These are phyloP conservation scores for Clivina fossor DNA, from an alignment of 2,888 invertebrate genomes.

Conservation along the genomic window DNA sequence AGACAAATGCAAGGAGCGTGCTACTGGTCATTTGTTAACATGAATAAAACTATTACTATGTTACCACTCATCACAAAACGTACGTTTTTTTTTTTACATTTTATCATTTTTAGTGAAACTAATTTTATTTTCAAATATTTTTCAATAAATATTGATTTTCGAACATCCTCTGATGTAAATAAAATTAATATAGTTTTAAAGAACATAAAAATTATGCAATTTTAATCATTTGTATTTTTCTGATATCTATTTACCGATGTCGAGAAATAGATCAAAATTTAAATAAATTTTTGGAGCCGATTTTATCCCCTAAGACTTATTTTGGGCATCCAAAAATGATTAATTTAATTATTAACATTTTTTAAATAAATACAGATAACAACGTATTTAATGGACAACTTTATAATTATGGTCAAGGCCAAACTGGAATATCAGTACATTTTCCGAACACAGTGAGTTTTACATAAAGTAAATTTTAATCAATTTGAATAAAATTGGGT, in stretches of 20 bases:
- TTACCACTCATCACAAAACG: slow-evolving; percentile 41
- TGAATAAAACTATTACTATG: slow-evolving; percentile 34
- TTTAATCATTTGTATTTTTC: no score
- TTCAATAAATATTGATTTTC: no score
- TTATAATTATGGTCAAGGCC: slow-evolving; percentile 57
- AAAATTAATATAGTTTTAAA: no score
- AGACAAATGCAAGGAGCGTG: slow-evolving; percentile 48
- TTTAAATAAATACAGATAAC: slow-evolving; percentile 4
- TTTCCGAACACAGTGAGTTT: slow-evolving; percentile 48
- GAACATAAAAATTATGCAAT: no score
- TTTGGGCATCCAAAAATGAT: no score
- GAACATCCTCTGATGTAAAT: no score
- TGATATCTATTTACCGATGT: no score
- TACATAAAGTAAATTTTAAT: background rate
- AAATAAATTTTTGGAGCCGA: no score
- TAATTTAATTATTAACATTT: no score
- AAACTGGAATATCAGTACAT: slow-evolving; percentile 58
- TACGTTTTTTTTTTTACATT: slow-evolving; percentile 35
- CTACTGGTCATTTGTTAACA: slow-evolving; percentile 45
- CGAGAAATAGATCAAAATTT: no score
- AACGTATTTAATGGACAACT: slow-evolving; percentile 28
- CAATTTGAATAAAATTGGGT: slow-evolving; percentile 6
- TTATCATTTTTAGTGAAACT: slow-evolving; percentile 1
- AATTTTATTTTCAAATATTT: background rate
- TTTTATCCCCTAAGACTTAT: no score